Conservation (phyloP, 2,888 invertebrate species). For the Pterobdella sp. region DNA sequence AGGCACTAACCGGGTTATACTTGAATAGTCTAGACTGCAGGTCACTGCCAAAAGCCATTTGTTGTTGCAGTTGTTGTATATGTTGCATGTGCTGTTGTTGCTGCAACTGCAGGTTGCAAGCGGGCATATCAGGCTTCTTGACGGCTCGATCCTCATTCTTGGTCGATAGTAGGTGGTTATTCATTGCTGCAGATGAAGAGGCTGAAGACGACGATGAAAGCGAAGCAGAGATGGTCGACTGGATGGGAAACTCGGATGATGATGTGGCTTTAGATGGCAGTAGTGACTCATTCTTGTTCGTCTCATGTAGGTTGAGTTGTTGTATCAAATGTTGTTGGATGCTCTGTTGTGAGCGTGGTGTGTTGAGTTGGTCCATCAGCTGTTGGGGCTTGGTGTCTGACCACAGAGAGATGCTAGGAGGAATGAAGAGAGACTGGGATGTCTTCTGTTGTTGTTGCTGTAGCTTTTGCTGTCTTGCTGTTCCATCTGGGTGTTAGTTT, state of each 20-base stretch:
- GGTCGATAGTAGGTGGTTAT: neutral
- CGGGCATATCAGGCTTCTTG: constrained; percentile 27
- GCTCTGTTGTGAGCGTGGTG: neutral
- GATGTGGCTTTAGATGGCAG: neutral
- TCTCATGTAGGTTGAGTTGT: neutral
- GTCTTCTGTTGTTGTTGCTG: neutral
- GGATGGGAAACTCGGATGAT: neutral
- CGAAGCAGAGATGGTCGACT: constrained; percentile 3
- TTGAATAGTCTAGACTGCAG: constrained; percentile 21
- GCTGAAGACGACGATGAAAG: neutral
- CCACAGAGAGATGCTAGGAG: neutral
- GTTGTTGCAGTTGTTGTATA: constrained; percentile 11
- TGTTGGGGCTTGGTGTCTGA: constrained; percentile 9
- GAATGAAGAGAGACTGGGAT: neutral
- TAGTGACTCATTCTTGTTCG: neutral
- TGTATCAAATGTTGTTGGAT: neutral
- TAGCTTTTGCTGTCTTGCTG: neutral
- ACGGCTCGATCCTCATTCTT: constrained; percentile 24
- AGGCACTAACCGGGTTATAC: constrained; percentile 15
- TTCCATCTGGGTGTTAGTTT: neutral
- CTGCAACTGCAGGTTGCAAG: neutral
- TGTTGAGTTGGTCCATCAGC: neutral
- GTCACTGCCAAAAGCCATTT: constrained; percentile 7
- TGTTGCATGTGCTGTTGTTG: constrained; percentile 17
- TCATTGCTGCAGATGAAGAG: neutral